These are phyloP conservation scores for Oryzias javanicus DNA, from an alignment of 2,113 vertebrate genomes.

Conservation along the genomic window DNA sequence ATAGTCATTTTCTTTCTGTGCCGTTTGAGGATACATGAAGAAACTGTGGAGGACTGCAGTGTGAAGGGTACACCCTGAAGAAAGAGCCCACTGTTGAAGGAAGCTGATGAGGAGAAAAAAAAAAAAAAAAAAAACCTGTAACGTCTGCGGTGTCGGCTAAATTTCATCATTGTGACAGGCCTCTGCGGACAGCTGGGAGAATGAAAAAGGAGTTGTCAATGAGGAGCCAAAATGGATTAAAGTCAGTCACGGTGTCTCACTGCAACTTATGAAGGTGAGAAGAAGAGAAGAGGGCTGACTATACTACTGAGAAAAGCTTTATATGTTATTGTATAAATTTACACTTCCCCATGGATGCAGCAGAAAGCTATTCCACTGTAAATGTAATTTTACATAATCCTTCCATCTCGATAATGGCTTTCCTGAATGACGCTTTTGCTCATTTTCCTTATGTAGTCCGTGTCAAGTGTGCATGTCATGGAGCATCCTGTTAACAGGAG, in stretches of 20 bases:
- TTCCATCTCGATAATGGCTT: slow-evolving; percentile 32
- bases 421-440: slow-evolving; percentile 13
- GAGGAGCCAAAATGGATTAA: slow-evolving; percentile 32
- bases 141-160: slow-evolving; percentile 47
- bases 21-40: slow-evolving; percentile 27
- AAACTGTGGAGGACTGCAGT: neutral
- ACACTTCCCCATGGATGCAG: neutral
- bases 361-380: slow-evolving; percentile 22
- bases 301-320: neutral
- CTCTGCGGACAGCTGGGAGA: slow-evolving; percentile 27
- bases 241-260: slow-evolving; percentile 23
- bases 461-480: slow-evolving; percentile 21
- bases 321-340: slow-evolving; percentile 8
- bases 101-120: slow-evolving; percentile 32
- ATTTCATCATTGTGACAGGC: slow-evolving; percentile 35
- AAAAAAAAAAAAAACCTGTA: slow-evolving; percentile 29
- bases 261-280: slow-evolving; percentile 1
- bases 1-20: slow-evolving; percentile 15
- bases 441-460: slow-evolving; percentile 2
- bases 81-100: slow-evolving; percentile 47
- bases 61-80: slow-evolving; percentile 26
- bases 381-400: slow-evolving; percentile 15
- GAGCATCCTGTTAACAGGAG: slow-evolving; percentile 26
- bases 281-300: neutral
- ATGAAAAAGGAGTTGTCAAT: slow-evolving; percentile 27